Evolutionary conservation across 2,113 vertebrate genomes (phyloP).

Genomic region (Phoxinus phoxinus): DNA sequence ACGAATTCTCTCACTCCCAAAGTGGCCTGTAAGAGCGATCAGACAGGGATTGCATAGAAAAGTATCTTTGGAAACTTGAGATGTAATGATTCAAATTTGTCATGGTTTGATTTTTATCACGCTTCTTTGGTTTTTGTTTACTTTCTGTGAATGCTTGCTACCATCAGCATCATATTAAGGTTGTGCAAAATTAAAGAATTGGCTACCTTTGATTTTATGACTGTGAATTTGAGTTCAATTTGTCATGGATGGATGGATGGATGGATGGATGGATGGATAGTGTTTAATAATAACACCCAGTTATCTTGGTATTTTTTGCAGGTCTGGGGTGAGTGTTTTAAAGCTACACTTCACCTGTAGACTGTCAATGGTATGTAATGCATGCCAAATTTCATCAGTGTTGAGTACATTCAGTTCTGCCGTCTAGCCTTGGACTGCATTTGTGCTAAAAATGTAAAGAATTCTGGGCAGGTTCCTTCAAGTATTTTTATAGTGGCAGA

Average conservation of each 20-base stretch:
- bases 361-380: conserved; percentile 16
- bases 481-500: conserved; percentile 42
- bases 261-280: background rate
- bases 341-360: conserved; percentile 12
- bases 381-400: conserved; percentile 23
- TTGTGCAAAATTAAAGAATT: background rate
- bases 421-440: conserved; percentile 1
- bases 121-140: background rate
- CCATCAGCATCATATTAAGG: background rate
- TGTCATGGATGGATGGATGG: background rate
- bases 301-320: conserved; percentile 15
- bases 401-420: conserved; percentile 15
- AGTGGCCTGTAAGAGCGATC: background rate
- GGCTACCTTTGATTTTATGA: background rate
- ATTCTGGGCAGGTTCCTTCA: conserved; percentile 45
- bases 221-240: background rate
- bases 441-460: conserved; percentile 38
- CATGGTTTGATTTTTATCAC: background rate
- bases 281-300: background rate
- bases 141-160: too few species aligned
- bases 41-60: background rate
- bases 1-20: background rate
- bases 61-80: background rate
- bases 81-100: conserved; percentile 13
- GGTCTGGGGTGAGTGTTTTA: background rate